Base-by-base conservation (phyloP, 2,888 invertebrate species). In the Brachyptera putata region DNA sequence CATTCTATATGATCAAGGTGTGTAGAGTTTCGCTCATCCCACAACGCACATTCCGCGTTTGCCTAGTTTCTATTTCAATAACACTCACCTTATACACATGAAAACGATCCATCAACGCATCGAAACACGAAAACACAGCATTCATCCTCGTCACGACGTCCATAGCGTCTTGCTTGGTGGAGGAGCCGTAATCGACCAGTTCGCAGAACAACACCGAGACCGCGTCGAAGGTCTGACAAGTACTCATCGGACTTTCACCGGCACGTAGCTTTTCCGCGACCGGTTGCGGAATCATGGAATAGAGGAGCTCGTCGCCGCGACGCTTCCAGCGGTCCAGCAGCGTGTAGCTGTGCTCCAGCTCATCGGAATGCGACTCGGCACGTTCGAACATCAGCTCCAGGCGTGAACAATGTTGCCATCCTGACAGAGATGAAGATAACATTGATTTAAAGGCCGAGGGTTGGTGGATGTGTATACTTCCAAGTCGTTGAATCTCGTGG, bases 31-130 rank as follows among this genome's bases (percentile, higher is more conserved):
- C n/a, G n/a, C n/a, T n/a, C n/a, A n/a, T n/a, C n/a, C n/a, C n/a
- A n/a, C n/a, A n/a, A n/a, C n/a, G n/a, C n/a, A n/a, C n/a, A n/a
- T n/a, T n/a, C n/a, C n/a, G n/a, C n/a, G n/a, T n/a, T n/a, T n/a
- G n/a, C n/a, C n/a, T n/a, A n/a, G n/a, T n/a, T n/a, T n/a, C n/a
- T n/a, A n/a, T n/a, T n/a, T n/a, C n/a, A n/a, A n/a, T n/a, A n/a
- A n/a, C n/a, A n/a, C n/a, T 30, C 11, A 90, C 91, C 84, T 95
- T 95, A 71, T 94, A 95, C 1, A 93, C 92, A 60, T 89, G 81
- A 66, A 89, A 91, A 34, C 85, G 82, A 69, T 94, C 91, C 69
- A 92, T 85, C 49, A 93, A 80, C 24, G 87, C 79, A 73, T 95
- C 95, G 67, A 94, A 89, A 65, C 86, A 85, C 0, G 89, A 87